Conservation (phyloP, 2,113 vertebrate species). For the Nanorana parkeri region DNA sequence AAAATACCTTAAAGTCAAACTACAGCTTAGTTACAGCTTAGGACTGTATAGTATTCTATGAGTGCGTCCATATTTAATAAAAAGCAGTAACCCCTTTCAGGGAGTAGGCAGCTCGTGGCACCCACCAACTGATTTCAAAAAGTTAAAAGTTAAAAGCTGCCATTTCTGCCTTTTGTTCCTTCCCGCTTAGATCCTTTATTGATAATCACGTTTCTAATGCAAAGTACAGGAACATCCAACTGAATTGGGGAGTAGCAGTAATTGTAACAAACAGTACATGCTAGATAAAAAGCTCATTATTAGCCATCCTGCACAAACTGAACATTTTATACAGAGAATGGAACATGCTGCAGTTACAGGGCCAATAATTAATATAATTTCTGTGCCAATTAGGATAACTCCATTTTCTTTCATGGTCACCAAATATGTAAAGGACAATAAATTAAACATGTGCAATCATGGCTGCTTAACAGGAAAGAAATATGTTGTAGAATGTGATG, state of each 20-base stretch:
- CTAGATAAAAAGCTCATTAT: constrained; percentile 8
- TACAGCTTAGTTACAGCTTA: too few species aligned
- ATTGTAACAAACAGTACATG: constrained; percentile 22
- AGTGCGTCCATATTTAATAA: too few species aligned
- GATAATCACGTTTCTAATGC: not conserved
- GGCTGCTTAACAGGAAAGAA: not conserved
- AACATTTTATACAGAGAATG: constrained; percentile 40
- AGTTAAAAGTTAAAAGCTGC: too few species aligned
- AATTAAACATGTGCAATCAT: not conserved
- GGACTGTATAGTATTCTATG: too few species aligned
- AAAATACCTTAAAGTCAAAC: too few species aligned
- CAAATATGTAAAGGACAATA: not conserved
- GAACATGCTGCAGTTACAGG: not conserved
- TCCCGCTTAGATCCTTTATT: not conserved
- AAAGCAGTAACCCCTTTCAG: too few species aligned
- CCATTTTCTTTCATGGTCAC: not conserved
- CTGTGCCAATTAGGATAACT: not conserved
- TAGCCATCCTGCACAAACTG: constrained; percentile 26
- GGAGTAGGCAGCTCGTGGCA: too few species aligned
- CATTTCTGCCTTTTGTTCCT: not conserved
- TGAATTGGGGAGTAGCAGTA: not conserved
- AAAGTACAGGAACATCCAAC: constrained; percentile 11
- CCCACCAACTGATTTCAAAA: too few species aligned
- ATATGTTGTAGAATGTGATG: not conserved
- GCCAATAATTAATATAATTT: not conserved